Base-by-base conservation (phyloP, 2,888 invertebrate genomes). In the Harpagoxenus sublaevis region DNA sequence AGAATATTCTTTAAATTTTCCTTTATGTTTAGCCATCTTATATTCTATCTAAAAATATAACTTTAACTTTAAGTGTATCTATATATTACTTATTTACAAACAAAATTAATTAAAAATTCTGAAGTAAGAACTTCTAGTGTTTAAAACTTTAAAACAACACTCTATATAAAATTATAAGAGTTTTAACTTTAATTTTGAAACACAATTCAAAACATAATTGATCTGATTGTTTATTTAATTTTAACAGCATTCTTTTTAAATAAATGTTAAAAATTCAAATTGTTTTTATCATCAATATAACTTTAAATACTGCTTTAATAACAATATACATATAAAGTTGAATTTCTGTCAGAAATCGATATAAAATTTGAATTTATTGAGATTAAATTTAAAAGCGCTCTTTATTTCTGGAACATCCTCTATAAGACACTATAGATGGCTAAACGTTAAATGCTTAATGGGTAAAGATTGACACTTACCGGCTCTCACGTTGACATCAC, bases 401-500 rank as follows among this genome's bases (percentile, higher is more conserved):
- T 70, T 15, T 23, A 71, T 48, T 75, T 71, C 5, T 23, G 15
- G 5, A 12, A 48, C 35, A 60, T 45, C 3, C 31, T 57, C 1
- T n/a, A n/a, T 60, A 48, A 60, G 12, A 18, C 28, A 12, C 10
- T 48, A 12, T 35, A 60, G 79, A 81, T 81, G 79, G 79, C 79
- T 60, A 81, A 81, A 81, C 57, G 18, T 48, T 45, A 71, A 57
- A 23, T 48, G 15, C 0, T 12, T 35, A 48, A 74, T 57, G 28
- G 9, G 12, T 48, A 42, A 78, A 12, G 57, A 81, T 51, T 31
- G 66, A 84, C 91, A 95, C 96, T 96, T 96, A 99, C 99, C 99
- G 95, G 99, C 99, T 96, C 98, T 96, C 77, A 99, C 98, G 95
- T 98, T 98, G 94, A 99, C 98, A 95, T 98, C 98, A 79, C 98